Evolutionary conservation across 1,140 invertebrate genomes (phyloP).

Genomic region (Heliconius melpomene): DNA sequence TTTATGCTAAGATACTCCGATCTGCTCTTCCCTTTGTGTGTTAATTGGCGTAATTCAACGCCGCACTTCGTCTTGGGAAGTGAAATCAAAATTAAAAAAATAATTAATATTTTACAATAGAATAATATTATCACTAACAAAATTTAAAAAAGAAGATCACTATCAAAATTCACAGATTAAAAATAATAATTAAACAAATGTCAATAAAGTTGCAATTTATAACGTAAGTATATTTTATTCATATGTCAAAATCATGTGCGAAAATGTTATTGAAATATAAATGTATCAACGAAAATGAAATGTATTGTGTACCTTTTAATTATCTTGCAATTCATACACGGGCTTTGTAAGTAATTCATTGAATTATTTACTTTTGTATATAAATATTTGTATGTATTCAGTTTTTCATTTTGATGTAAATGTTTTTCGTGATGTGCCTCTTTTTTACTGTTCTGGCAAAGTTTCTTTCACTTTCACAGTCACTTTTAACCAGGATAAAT

Average conservation of each 20-base stretch:
- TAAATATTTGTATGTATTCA: neutral
- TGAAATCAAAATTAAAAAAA: no score
- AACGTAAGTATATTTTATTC: conserved; percentile 3
- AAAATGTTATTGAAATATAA: conserved; percentile 19
- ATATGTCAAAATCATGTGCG: conserved; percentile 14
- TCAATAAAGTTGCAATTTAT: neutral
- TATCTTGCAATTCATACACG: neutral
- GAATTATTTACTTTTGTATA: neutral
- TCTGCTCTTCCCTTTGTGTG: no score
- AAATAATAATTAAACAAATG: neutral
- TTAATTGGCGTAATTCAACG: no score
- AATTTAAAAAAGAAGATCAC: neutral
- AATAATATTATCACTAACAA: neutral
- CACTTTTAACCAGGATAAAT: no score
- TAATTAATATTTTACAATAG: no score
- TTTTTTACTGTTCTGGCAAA: no score
- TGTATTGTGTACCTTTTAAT: conserved; percentile 6
- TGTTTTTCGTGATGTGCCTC: no score
- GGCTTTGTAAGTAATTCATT: conserved; percentile 9
- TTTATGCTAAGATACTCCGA: no score
- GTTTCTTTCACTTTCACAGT: no score
- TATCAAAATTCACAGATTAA: neutral
- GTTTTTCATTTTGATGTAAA: no score
- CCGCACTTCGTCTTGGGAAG: no score
- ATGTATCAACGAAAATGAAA: conserved; percentile 10